These are phyloP conservation scores for Sternotherus odoratus DNA, from an alignment of 2,797 vertebrate genomes.

Conservation along the genomic window DNA sequence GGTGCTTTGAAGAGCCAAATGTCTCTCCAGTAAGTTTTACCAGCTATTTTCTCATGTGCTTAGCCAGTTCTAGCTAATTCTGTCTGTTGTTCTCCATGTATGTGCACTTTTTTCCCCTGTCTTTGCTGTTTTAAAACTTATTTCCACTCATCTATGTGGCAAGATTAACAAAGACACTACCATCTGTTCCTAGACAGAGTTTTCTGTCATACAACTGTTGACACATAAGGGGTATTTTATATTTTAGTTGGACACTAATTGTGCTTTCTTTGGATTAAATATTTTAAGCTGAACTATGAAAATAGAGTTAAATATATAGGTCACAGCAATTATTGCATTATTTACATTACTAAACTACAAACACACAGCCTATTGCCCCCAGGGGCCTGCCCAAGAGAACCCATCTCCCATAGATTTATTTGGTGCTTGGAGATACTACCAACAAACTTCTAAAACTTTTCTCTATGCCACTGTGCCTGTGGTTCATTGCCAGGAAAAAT, in stretches of 20 bases:
- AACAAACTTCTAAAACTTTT: constrained; percentile 37
- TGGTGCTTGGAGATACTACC: constrained; percentile 66
- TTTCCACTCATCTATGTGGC: constrained; percentile 59
- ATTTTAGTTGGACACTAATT: constrained; percentile 68
- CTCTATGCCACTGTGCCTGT: constrained; percentile 32
- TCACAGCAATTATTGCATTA: constrained; percentile 71
- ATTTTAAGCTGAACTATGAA: constrained; percentile 63
- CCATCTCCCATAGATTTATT: constrained; percentile 68
- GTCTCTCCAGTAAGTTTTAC: constrained; percentile 58
- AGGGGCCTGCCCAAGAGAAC: constrained; percentile 62
- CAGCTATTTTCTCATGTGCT: constrained; percentile 49
- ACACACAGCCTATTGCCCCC: constrained; percentile 40
- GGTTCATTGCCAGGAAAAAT: constrained; percentile 67
- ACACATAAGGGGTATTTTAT: constrained; percentile 67
- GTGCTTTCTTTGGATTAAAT: constrained; percentile 74
- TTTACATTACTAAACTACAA: constrained; percentile 73
- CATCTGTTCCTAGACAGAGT: constrained; percentile 45
- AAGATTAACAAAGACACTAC: constrained; percentile 64
- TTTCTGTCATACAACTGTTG: constrained; percentile 61
- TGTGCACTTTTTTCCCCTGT: constrained; percentile 18
- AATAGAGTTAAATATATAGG: constrained; percentile 65
- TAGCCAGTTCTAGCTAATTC: constrained; percentile 23
- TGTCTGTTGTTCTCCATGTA: constrained; percentile 40
- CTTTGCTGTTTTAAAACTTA: constrained; percentile 45
- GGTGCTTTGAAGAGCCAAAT: constrained; percentile 64